These are phyloP conservation scores for Epizoanthus rinbou DNA, from an alignment of 92 coral and sea anemone species.

Conservation along the genomic window DNA sequence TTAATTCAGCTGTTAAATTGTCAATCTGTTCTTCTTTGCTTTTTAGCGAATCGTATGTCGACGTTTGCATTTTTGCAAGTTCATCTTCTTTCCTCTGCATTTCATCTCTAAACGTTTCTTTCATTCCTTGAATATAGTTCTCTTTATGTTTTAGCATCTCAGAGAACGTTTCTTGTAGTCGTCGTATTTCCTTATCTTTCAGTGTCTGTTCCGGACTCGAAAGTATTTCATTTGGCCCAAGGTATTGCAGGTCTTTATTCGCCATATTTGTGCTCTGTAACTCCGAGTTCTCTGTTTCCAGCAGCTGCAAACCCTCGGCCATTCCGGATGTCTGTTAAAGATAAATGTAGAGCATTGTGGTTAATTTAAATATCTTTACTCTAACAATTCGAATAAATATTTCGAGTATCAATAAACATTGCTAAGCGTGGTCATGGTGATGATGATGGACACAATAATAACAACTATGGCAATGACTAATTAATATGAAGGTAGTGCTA, in stretches of 20 bases:
- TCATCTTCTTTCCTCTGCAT: slow-evolving; percentile 11
- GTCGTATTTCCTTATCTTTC: slow-evolving; percentile 1
- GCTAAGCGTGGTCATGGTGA: no score
- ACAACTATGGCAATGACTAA: no score
- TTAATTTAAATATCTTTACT: no score
- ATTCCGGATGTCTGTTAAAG: neutral
- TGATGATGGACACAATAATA: no score
- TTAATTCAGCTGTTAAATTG: slow-evolving; percentile 6
- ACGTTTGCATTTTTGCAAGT: neutral
- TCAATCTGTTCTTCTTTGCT: slow-evolving; percentile 6
- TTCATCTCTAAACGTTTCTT: neutral
- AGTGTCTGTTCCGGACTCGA: neutral
- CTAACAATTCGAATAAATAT: no score
- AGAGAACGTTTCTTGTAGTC: slow-evolving; percentile 4
- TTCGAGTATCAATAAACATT: no score
- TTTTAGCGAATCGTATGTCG: slow-evolving; percentile 4
- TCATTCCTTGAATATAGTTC: slow-evolving; percentile 11
- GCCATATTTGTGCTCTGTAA: slow-evolving; percentile 5
- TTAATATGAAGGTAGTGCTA: no score
- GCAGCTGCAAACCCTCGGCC: neutral
- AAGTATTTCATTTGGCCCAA: neutral
- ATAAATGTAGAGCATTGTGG: neutral
- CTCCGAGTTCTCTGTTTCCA: neutral
- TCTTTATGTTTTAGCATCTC: neutral
- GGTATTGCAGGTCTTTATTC: neutral